Percentiles rank a stretch among this genome's conserved stretches.
Conservation (phyloP, 2,797 vertebrate species). For the Picus viridis region DNA sequence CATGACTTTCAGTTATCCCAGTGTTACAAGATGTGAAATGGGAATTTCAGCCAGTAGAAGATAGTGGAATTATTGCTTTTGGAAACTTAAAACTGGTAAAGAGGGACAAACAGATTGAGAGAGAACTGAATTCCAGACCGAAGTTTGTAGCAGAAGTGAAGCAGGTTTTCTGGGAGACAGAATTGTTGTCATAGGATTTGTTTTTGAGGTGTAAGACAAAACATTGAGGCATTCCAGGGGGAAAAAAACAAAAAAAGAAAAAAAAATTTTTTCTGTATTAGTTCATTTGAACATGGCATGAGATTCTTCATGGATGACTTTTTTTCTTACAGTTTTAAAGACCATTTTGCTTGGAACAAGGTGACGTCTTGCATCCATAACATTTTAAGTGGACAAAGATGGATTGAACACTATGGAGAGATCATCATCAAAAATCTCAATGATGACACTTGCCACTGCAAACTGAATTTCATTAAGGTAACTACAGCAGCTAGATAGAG, state of each 20-base stretch:
- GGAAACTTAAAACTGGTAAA: background rate
- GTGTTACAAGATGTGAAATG: background rate
- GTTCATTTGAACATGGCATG: background rate
- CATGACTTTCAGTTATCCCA: background rate
- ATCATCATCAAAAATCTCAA: constrained; percentile 91
- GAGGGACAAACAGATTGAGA: background rate
- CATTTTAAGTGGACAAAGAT: constrained; percentile 95
- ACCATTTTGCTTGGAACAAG: constrained; percentile 98
- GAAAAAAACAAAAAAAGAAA: background rate
- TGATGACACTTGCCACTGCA: constrained; percentile 90
- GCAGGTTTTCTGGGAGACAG: background rate
- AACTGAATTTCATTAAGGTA: constrained; percentile 97
- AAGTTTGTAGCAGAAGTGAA: background rate
- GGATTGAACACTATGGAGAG: constrained; percentile 99
- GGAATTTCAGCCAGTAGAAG: background rate
- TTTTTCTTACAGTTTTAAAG: constrained; percentile 83
- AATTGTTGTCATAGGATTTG: background rate
- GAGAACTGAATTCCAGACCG: background rate
- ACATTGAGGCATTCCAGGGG: background rate
- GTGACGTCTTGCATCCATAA: constrained; percentile 98
- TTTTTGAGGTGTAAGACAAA: background rate
- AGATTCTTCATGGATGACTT: background rate
- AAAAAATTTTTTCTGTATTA: background rate
- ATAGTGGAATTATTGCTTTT: background rate
- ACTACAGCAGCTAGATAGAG: background rate